These are phyloP conservation scores for Gymnoscopelus microlampas DNA, from an alignment of 2,797 vertebrate genomes.

Conservation along the genomic window DNA sequence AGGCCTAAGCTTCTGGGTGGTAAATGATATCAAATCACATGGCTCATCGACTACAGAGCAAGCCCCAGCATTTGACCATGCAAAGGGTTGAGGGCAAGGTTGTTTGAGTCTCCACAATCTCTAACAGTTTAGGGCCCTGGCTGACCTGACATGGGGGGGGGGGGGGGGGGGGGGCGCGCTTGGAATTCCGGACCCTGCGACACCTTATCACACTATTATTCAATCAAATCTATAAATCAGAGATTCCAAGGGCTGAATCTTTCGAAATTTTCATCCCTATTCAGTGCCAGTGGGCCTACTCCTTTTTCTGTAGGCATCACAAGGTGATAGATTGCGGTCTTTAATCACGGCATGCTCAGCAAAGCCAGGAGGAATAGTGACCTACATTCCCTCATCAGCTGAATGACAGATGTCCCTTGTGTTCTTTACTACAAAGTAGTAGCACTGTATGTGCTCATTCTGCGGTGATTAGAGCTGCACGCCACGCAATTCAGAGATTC, in stretches of 20 bases:
- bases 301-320: slow-evolving; percentile 15
- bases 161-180: too few species aligned
- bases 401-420: slow-evolving; percentile 72
- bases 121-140: background rate
- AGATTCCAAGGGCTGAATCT: too few species aligned
- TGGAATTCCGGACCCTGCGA: too few species aligned
- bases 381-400: slow-evolving; percentile 72
- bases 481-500: slow-evolving; percentile 35
- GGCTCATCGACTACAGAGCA: slow-evolving; percentile 14
- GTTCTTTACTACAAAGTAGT: slow-evolving; percentile 56
- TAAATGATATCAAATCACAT: slow-evolving; percentile 40
- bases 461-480: slow-evolving; percentile 56
- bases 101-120: slow-evolving; percentile 47
- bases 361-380: slow-evolving; percentile 64
- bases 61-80: slow-evolving; percentile 4
- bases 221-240: too few species aligned
- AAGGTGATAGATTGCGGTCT: slow-evolving; percentile 46
- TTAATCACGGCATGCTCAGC: slow-evolving; percentile 65
- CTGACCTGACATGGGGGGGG: too few species aligned
- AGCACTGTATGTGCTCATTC: slow-evolving; percentile 48
- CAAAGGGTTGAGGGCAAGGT: slow-evolving; percentile 10
- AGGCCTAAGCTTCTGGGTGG: slow-evolving; percentile 21
- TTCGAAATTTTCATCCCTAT: too few species aligned
- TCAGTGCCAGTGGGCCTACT: too few species aligned
- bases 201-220: too few species aligned